Evolutionary conservation across 2,797 vertebrate genomes (phyloP).

Genomic region (Echeneis naucrates): DNA sequence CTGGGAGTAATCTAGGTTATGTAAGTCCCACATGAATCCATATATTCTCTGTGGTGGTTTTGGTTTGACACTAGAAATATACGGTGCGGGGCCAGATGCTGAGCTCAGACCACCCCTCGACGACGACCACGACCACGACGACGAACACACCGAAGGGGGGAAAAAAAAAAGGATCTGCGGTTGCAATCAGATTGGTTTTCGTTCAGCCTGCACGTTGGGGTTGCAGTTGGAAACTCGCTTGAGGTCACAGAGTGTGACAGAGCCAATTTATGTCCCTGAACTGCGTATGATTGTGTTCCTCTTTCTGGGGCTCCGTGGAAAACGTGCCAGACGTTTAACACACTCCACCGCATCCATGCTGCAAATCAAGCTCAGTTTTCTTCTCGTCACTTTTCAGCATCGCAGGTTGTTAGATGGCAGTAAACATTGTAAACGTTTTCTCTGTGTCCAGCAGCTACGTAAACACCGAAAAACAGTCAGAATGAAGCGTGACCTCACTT

Average conservation of each 20-base stretch:
- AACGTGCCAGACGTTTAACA: constrained; percentile 10
- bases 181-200: not conserved
- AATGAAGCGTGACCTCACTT: not conserved
- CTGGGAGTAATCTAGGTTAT: constrained; percentile 22
- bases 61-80: not conserved
- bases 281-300: constrained; percentile 22
- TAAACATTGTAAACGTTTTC: not conserved
- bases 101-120: not conserved
- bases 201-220: constrained; percentile 2
- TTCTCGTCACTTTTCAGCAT: too few species aligned
- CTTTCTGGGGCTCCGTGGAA: not conserved
- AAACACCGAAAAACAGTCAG: not conserved
- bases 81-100: not conserved
- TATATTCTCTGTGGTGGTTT: not conserved
- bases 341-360: not conserved
- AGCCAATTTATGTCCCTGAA: constrained; percentile 28
- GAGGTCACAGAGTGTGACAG: constrained; percentile 11
- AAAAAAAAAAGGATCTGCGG: not conserved
- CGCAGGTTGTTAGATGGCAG: not conserved
- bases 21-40: not conserved
- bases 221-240: constrained; percentile 1
- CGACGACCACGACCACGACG: not conserved
- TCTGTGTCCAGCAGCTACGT: not conserved
- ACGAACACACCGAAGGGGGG: not conserved
- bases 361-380: too few species aligned